These are phyloP conservation scores for Albula goreensis DNA, from an alignment of 2,113 vertebrate genomes.

Conservation along the genomic window DNA sequence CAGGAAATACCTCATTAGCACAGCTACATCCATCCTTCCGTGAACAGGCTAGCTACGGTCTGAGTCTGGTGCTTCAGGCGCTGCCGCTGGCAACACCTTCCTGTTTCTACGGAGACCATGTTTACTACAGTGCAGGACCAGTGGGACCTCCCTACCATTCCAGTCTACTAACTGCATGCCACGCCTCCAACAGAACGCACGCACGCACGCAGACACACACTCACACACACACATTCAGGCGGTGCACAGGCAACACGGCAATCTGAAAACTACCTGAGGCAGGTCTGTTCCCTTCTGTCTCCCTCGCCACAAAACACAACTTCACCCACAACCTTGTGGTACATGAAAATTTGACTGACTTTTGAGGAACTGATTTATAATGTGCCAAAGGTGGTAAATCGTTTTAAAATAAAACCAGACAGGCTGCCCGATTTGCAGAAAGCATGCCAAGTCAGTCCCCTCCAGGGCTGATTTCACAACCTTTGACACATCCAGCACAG, in stretches of 20 bases:
- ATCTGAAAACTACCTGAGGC: too few species aligned
- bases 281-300: too few species aligned
- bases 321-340: too few species aligned
- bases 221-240: too few species aligned
- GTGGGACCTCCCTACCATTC: slow-evolving; percentile 12
- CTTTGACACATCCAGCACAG: neutral
- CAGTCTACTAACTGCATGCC: neutral
- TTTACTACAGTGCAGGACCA: slow-evolving; percentile 21
- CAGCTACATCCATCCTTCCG: slow-evolving; percentile 10
- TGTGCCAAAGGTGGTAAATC: too few species aligned
- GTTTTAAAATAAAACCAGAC: too few species aligned
- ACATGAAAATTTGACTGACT: too few species aligned
- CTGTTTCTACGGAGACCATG: slow-evolving; percentile 23
- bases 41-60: neutral
- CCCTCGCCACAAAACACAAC: too few species aligned
- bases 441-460: neutral
- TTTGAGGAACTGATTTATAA: too few species aligned
- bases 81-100: neutral
- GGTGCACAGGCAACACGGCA: too few species aligned
- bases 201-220: too few species aligned
- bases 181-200: neutral
- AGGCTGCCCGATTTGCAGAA: too few species aligned
- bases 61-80: neutral
- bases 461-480: neutral
- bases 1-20: slow-evolving; percentile 7